Evolutionary conservation across 1,140 invertebrate genomes (phyloP), one percentile per base, ranked within the genome.

Genomic region (Ridgeia piscesae): DNA sequence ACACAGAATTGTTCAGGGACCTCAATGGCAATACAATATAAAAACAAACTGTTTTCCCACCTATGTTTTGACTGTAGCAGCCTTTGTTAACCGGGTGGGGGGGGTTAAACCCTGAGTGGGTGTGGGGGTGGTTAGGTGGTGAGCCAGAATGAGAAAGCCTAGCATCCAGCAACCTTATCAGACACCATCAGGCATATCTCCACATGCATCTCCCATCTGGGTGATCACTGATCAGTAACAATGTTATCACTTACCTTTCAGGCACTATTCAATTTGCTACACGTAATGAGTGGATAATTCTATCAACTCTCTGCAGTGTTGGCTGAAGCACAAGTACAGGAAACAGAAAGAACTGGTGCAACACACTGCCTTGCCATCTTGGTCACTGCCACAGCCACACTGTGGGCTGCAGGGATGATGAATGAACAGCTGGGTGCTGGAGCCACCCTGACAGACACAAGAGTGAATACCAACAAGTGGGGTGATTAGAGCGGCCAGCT

Each of bases 401-500:
- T 77, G 6, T 4, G 58, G 0, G 2, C 58, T 77, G 17, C 58
- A 77, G 58, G 58, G 58, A 77, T 77, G 58, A 77, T 77, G 58
- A 77, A 77, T 77, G 58, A 77, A 77, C 58, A 77, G 58, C 14
- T 77, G 58, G 58, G 58, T 77, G 27, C 27, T 77, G 58, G 58
- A 77, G 58, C 58, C 58, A 77, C 58, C 58, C 58, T 77, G 58
- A 77, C 58, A 77, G 58, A 77, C 58, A 77, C 58, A 77, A 77
- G 58, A 77, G 58, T 77, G 58, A 77, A 77, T 77, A 77, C 58
- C 58, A 77, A 77, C 58, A 77, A 77, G 58, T 77, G 58, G 58
- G 58, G 58, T 77, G 58, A 77, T 77, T 77, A 77, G 58, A 77
- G 58, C 27, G 58, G 58, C 58, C 58, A 77, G 58, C 58, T 21